phyloP scores from a whole-genome alignment of 2,797 vertebrate genomes.

The Sus cebifrons region DNA sequence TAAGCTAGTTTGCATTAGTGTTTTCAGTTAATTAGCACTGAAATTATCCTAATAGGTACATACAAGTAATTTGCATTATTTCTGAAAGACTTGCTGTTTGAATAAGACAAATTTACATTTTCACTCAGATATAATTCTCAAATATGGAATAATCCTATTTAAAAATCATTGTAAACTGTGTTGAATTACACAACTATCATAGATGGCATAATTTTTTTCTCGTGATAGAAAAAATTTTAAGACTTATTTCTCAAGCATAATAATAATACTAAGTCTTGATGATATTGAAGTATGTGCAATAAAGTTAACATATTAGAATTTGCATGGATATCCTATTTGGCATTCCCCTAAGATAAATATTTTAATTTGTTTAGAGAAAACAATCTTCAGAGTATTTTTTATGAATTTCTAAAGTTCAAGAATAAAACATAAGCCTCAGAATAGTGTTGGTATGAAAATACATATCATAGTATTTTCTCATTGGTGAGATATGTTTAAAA shows the following conservation, averaged over 20 bases:
- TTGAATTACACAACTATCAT: not conserved
- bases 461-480: not conserved
- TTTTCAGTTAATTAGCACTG: not conserved
- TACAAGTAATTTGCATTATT: not conserved
- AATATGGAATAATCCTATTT: constrained; percentile 27
- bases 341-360: not conserved
- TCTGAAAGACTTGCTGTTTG: not conserved
- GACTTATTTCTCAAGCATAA: not conserved
- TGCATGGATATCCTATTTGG: not conserved
- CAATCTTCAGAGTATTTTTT: not conserved
- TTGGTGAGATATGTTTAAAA: constrained; percentile 22
- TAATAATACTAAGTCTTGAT: not conserved
- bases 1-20: not conserved
- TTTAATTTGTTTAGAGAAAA: constrained; percentile 16
- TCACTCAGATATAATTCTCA: not conserved
- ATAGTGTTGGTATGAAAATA: not conserved
- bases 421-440: constrained; percentile 5
- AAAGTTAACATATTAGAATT: constrained; percentile 58
- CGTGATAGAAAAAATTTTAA: not conserved
- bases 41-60: not conserved
- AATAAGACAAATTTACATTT: not conserved
- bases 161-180: not conserved
- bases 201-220: not conserved
- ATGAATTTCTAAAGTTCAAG: constrained; percentile 18
- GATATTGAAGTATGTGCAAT: constrained; percentile 31